These are phyloP conservation scores for Eurytoma adleriae DNA, from an alignment of 2,888 invertebrate species.

Conservation along the genomic window DNA sequence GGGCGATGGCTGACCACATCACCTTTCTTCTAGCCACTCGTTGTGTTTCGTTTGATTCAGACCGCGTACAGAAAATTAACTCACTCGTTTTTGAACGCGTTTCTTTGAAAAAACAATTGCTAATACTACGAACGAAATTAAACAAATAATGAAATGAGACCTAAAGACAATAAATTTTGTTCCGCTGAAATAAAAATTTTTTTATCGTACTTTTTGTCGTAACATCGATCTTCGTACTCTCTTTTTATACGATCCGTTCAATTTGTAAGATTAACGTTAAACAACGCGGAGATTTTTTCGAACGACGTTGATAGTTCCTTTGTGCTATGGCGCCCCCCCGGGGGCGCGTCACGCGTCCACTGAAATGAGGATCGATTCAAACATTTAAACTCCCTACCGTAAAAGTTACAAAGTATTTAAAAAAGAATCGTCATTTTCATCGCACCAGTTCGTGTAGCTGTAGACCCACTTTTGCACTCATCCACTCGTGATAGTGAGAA, in stretches of 20 bases:
- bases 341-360: slow-evolving; percentile 18
- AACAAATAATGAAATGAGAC: slow-evolving; percentile 5
- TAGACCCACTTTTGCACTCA: too few relatives aligned
- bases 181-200: slow-evolving; percentile 30
- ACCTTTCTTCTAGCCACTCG: slow-evolving; percentile 41
- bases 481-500: too few relatives aligned
- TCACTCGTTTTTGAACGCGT: too few relatives aligned
- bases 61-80: slow-evolving; percentile 24
- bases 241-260: slow-evolving; percentile 23
- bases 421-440: too few relatives aligned
- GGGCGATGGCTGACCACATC: slow-evolving; percentile 36
- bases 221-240: slow-evolving; percentile 40
- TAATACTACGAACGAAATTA: too few relatives aligned
- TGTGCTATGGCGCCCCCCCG: slow-evolving; percentile 13
- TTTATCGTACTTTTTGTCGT: slow-evolving; percentile 17
- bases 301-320: slow-evolving; percentile 52
- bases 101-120: background rate
- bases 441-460: too few relatives aligned
- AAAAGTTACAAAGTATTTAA: too few relatives aligned
- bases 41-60: slow-evolving; percentile 36
- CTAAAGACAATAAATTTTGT: slow-evolving; percentile 54
- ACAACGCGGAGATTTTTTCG: slow-evolving; percentile 19
- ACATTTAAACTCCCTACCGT: too few relatives aligned
- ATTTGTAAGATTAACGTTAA: slow-evolving; percentile 14
- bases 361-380: slow-evolving; percentile 17